Evolutionary conservation across 2,797 vertebrate genomes (phyloP).

Genomic region (Balearica regulorum): DNA sequence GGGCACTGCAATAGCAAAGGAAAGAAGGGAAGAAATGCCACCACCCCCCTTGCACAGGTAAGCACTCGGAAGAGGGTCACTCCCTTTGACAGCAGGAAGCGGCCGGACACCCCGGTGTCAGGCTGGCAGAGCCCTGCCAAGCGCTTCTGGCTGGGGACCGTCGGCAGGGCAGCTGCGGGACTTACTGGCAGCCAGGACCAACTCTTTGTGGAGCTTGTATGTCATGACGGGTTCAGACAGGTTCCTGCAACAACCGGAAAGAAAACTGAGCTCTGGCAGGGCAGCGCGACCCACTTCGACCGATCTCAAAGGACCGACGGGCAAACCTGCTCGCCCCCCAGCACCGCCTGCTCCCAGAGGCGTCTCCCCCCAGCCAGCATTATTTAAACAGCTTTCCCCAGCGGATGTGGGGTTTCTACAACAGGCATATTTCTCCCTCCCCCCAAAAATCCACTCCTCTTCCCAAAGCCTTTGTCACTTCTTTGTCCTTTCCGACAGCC

Average conservation of each 20-base stretch:
- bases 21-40: background rate
- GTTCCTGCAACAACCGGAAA: conserved; percentile 80
- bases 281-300: background rate
- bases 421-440: background rate
- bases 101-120: rapidly evolving
- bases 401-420: rapidly evolving
- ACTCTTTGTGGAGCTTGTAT: conserved; percentile 88
- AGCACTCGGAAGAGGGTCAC: background rate
- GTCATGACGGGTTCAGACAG: conserved; percentile 98
- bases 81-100: background rate
- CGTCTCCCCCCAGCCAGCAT: background rate
- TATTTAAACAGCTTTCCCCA: background rate
- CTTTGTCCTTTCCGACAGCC: background rate
- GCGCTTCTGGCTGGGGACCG: background rate
- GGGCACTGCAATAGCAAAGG: background rate
- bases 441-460: background rate
- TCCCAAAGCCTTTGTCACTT: background rate
- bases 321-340: background rate
- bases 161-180: background rate
- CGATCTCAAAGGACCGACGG: rapidly evolving
- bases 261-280: background rate
- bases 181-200: conserved; percentile 97
- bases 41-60: background rate
- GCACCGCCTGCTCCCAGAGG: background rate
- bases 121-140: background rate